Base-by-base conservation (phyloP, 2,888 invertebrate genomes). In the Onthophagus sagittarius region DNA sequence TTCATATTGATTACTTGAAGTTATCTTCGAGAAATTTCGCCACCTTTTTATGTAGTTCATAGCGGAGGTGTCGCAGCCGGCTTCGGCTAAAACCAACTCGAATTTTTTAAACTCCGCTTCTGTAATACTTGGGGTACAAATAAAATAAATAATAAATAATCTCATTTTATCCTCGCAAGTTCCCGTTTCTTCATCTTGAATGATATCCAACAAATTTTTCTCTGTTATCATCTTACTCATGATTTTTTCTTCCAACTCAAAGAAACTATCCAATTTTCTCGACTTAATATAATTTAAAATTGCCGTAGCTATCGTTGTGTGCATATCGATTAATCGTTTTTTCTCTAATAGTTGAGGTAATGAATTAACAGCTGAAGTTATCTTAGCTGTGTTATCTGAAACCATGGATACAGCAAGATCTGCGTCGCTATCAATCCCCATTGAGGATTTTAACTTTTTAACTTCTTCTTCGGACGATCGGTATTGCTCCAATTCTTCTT, bases 261-360 rank as follows among this genome's bases (percentile, higher is more conserved):
- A 99, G 83, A 96, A 96, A 0, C 96, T 95, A 84, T 99, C 99
- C 71, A 99, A 86, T 78, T 98, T 92, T 71, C 98, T 89, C 0
- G 92, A 91, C 87, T 98, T 96, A 67, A 96, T 96, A 71, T 88
- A 89, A 85, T 95, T 94, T 73, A 96, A 86, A 78, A 96, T 93
- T 9, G 92, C 92, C 72, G 99, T 99, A 2, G 99, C 99, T 76
- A 99, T 94, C 78, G 97, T 98, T 23, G 98, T 99, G 84, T 99
- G 99, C 95, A 98, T 96, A 83, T 99, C 99, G 79, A 99, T 97
- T 11, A 99, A 89, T 62, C 98, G 89, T 85, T 99, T 99, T 88
- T 96, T 97, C 85, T 99, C 99, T 85, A 99, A 90, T 31, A 99
- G 88, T 83, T 98, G 98, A 0, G 99, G 99, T 80, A 99, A 87